Conservation (phyloP, 1,140 invertebrate species). For the Camponotus floridanus region DNA sequence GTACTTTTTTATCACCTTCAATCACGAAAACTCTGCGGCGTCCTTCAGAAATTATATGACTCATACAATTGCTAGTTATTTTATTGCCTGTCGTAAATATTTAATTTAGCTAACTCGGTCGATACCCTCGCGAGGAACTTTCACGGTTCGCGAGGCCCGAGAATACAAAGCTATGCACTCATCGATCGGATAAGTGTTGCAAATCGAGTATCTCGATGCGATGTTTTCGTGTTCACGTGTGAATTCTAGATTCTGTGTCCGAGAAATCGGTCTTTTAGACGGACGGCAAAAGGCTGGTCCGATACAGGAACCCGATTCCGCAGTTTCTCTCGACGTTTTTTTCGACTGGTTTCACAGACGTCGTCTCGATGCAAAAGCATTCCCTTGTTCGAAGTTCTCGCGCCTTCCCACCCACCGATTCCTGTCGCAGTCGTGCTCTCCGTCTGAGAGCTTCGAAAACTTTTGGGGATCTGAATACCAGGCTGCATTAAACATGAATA, state of each 20-base stretch:
- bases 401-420: slow-evolving; percentile 50
- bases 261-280: slow-evolving; percentile 31
- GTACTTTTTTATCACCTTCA: slow-evolving; percentile 26
- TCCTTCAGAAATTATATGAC: slow-evolving; percentile 12
- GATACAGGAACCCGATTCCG: slow-evolving; percentile 59
- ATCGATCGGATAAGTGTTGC: slow-evolving; percentile 30
- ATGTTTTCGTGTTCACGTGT: background rate
- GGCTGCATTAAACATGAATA: slow-evolving; percentile 81
- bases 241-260: background rate
- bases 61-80: slow-evolving; percentile 17
- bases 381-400: slow-evolving; percentile 78
- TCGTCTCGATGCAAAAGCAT: slow-evolving; percentile 78
- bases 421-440: slow-evolving; percentile 64
- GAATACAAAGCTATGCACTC: slow-evolving; percentile 35
- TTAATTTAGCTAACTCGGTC: background rate
- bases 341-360: slow-evolving; percentile 64
- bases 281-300: slow-evolving; percentile 9
- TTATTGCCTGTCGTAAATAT: slow-evolving; percentile 47
- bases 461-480: slow-evolving; percentile 67
- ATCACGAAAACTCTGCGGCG: slow-evolving; percentile 42
- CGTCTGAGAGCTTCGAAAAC: slow-evolving; percentile 78
- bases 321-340: slow-evolving; percentile 66
- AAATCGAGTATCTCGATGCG: slow-evolving; percentile 8
- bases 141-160: slow-evolving; percentile 8
- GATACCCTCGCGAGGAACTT: background rate